Conservation (phyloP, 2,113 vertebrate genomes). For the Todiramphus saurophagus region DNA sequence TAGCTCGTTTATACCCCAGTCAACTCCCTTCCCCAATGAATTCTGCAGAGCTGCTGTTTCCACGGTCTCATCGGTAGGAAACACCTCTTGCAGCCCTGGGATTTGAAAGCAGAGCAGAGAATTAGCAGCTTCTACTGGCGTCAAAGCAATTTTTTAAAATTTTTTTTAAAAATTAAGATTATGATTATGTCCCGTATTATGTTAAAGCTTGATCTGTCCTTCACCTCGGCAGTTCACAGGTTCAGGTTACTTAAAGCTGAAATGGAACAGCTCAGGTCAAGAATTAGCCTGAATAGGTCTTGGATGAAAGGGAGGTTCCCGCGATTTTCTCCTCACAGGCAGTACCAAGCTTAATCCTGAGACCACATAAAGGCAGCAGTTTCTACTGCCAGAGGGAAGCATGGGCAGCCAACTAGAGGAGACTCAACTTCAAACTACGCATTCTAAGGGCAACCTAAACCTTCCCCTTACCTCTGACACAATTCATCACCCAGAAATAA, state of each 20-base stretch:
- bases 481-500: background rate
- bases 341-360: background rate
- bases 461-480: background rate
- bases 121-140: background rate
- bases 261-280: background rate
- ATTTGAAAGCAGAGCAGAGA: background rate
- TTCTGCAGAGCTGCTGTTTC: background rate
- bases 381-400: slow-evolving; percentile 35
- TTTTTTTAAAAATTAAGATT: background rate
- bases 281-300: background rate
- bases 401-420: background rate
- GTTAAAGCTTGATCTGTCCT: background rate
- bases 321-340: background rate
- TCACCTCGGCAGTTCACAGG: background rate
- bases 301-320: slow-evolving; percentile 22
- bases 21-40: background rate
- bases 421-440: background rate
- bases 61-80: background rate
- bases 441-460: background rate
- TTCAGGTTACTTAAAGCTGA: background rate
- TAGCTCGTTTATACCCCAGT: background rate
- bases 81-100: background rate
- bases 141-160: background rate
- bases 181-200: background rate
- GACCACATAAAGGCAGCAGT: slow-evolving; percentile 32